A percentile compares a stretch with the other conserved stretches of the same genome.
These are phyloP conservation scores for Ips typographus DNA, from an alignment of 1,140 invertebrate genomes.

Conservation along the genomic window DNA sequence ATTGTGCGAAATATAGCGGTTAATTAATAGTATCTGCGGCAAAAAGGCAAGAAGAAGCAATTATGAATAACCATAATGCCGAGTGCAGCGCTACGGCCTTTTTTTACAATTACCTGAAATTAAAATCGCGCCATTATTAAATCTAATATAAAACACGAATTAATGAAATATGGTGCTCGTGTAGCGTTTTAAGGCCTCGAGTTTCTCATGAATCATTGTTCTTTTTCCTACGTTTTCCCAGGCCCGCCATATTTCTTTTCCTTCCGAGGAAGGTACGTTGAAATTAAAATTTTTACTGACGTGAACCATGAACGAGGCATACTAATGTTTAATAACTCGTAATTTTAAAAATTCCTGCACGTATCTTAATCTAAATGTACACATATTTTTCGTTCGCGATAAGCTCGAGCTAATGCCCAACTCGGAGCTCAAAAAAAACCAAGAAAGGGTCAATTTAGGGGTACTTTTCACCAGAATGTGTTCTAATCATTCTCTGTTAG, in stretches of 20 bases:
- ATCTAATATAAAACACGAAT: slow-evolving; percentile 22
- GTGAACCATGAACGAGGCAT: slow-evolving; percentile 24
- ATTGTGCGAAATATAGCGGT: too few relatives aligned
- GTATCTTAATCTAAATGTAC: slow-evolving; percentile 4
- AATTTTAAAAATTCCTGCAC: slow-evolving; percentile 15
- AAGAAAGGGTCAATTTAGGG: too few relatives aligned
- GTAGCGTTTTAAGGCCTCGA: slow-evolving; percentile 25
- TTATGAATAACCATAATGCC: slow-evolving; percentile 22
- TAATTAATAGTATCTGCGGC: not conserved
- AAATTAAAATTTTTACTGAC: slow-evolving; percentile 30
- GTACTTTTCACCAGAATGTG: too few relatives aligned
- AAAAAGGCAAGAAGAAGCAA: slow-evolving; percentile 13
- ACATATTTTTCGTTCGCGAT: too few relatives aligned
- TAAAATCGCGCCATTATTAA: slow-evolving; percentile 21
- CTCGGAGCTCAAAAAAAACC: too few relatives aligned
- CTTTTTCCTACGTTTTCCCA: slow-evolving; percentile 26
- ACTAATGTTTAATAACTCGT: slow-evolving; percentile 28
- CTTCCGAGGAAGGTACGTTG: slow-evolving; percentile 11
- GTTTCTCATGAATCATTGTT: slow-evolving; percentile 31
- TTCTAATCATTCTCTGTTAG: too few relatives aligned
- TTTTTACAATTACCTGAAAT: slow-evolving; percentile 23
- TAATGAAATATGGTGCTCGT: slow-evolving; percentile 23
- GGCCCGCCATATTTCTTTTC: slow-evolving; percentile 24
- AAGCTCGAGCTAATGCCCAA: too few relatives aligned
- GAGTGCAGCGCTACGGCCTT: slow-evolving; percentile 13